These are phyloP conservation scores for Shinisaurus crocodilurus DNA, from an alignment of 2,113 vertebrate genomes.

Conservation along the genomic window DNA sequence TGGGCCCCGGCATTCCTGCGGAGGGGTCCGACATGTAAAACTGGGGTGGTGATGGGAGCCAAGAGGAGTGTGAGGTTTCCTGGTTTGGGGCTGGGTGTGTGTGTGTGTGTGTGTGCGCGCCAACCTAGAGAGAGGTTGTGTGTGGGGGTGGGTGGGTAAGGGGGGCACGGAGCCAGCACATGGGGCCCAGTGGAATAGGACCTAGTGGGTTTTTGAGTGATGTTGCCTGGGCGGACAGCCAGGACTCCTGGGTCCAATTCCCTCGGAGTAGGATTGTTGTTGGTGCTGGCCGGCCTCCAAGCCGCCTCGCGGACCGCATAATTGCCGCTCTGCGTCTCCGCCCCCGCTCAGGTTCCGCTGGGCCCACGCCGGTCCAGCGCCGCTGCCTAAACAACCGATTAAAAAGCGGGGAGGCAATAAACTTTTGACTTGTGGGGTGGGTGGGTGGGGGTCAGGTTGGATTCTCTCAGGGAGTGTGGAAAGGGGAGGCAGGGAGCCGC, in stretches of 20 bases:
- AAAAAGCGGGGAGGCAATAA: background rate
- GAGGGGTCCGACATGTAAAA: background rate
- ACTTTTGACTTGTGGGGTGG: too few relatives aligned
- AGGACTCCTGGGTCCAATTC: background rate
- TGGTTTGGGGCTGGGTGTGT: too few relatives aligned
- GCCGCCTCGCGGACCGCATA: background rate
- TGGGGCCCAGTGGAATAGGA: background rate
- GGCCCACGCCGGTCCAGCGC: background rate
- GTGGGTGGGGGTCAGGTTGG: too few relatives aligned
- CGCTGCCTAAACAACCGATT: background rate
- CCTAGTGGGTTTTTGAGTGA: background rate
- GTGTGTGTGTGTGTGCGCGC: too few relatives aligned
- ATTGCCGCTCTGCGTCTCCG: background rate
- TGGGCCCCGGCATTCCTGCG: background rate
- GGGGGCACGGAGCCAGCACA: background rate
- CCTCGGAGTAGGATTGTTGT: background rate
- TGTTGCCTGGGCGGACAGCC: background rate
- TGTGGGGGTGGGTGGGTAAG: too few relatives aligned
- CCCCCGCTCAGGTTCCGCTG: background rate
- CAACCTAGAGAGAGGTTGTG: background rate
- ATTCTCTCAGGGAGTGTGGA: background rate
- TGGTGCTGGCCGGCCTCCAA: background rate
- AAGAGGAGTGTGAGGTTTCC: background rate
- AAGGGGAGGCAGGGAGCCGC: too few relatives aligned
- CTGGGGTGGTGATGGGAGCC: too few relatives aligned